Evolutionary conservation across 2,888 invertebrate species (phyloP), one percentile per base, ranked within the genome.

Genomic region (Julus scanicus): DNA sequence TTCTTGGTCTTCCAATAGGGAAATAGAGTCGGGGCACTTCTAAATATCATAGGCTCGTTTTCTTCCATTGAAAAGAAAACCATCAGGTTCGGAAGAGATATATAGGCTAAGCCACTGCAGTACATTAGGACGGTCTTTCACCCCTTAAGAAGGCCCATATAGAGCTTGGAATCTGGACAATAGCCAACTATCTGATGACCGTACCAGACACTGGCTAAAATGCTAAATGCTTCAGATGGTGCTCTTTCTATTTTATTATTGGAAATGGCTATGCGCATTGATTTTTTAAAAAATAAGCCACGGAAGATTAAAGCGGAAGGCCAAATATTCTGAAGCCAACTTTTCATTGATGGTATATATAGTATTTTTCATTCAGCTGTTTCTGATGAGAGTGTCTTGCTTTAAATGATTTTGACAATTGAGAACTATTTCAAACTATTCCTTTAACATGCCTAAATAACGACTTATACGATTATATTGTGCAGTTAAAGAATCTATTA

Each of bases 31-130:
- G 29, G 20, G 29, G 80, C 80, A 80, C 80, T 80, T 80, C 80
- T 80, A 80, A 80, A 80, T 80, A 80, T 80, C 80, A 80, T 37
- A 80, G 80, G 80, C 80, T 80, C 80, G 80, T 80, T 80, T 80
- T 80, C 80, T 80, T 80, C 80, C 80, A 80, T 80, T 80, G 29
- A 80, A 80, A 80, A 20, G 80, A 37, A 80, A 80, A 80, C 80
- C 80, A 80, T 80, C 80, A 80, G 80, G 80, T 80, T 80, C 80
- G 80, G 20, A 20, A 80, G 80, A 80, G 80, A 80, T 11, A 20
- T 80, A 80, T 80, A 80, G 80, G 37, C 80, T 80, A 80, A 80
- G 80, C 80, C 80, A 80, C 80, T 80, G 80, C 80, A 80, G 80
- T 80, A 80, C 80, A 80, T 80, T 37, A 80, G 80, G 80, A 37